These are phyloP conservation scores for Nerophis lumbriciformis DNA, from an alignment of 2,113 vertebrate species.

Conservation along the genomic window DNA sequence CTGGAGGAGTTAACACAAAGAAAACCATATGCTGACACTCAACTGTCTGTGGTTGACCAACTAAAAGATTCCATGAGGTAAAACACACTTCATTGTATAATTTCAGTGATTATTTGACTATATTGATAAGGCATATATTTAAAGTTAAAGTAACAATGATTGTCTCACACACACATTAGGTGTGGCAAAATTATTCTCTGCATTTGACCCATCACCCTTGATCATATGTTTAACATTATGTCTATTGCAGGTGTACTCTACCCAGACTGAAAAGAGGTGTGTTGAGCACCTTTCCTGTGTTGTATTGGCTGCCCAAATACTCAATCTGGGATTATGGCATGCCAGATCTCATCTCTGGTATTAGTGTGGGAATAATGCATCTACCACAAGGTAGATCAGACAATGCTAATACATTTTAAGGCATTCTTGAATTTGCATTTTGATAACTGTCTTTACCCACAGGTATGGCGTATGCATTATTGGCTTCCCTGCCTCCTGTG, in stretches of 20 bases:
- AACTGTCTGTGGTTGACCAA: slow-evolving; percentile 34
- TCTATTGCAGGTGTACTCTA: slow-evolving; percentile 71
- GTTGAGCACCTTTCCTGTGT: slow-evolving; percentile 75
- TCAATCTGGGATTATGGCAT: slow-evolving; percentile 85
- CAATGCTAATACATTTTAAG: background rate
- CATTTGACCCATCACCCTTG: no score
- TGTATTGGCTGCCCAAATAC: slow-evolving; percentile 89
- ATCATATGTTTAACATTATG: background rate
- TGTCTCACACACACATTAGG: no score
- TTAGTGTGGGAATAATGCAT: slow-evolving; percentile 98
- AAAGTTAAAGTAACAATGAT: no score
- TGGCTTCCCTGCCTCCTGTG: slow-evolving; percentile 89
- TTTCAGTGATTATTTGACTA: no score
- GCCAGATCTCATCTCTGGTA: slow-evolving; percentile 83
- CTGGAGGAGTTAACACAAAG: slow-evolving; percentile 77
- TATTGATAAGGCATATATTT: no score
- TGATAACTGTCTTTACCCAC: background rate
- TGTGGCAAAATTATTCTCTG: no score
- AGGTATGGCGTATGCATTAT: slow-evolving; percentile 92
- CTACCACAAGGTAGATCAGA: slow-evolving; percentile 84
- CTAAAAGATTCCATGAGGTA: slow-evolving; percentile 68
- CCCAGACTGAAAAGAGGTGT: slow-evolving; percentile 69
- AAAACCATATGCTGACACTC: slow-evolving; percentile 40
- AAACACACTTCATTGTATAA: slow-evolving; percentile 1
- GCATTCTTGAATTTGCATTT: background rate